These are phyloP conservation scores for Sphaeramia orbicularis DNA, from an alignment of 2,797 vertebrate genomes.

Conservation along the genomic window DNA sequence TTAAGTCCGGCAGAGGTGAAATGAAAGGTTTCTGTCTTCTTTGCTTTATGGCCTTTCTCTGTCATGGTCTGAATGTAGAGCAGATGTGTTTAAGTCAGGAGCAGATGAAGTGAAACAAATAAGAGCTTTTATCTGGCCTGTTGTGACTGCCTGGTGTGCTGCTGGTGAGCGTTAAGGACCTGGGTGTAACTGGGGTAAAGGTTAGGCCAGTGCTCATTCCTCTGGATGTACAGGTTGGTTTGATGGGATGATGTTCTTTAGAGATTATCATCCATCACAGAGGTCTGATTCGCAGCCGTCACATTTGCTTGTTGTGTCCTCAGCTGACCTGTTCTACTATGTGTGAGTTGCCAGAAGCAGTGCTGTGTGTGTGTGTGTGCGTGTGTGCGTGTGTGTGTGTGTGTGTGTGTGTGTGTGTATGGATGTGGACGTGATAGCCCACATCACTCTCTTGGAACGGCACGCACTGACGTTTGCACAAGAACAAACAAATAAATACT, in stretches of 20 bases:
- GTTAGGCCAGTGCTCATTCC: neutral
- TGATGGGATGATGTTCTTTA: conserved; percentile 7
- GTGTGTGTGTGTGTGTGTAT: neutral
- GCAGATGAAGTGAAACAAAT: conserved; percentile 22
- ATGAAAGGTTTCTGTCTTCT: neutral
- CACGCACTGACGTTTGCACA: conserved; percentile 50
- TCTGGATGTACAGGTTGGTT: neutral
- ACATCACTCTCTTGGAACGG: conserved; percentile 53
- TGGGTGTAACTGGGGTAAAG: conserved; percentile 7
- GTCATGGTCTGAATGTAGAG: conserved; percentile 13
- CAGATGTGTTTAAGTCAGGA: conserved; percentile 19
- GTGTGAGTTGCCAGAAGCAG: conserved; percentile 1
- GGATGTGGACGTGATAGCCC: conserved; percentile 28
- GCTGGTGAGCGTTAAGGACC: neutral
- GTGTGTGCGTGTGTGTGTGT: conserved; percentile 2
- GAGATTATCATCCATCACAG: neutral
- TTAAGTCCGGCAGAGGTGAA: neutral
- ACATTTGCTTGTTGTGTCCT: conserved; percentile 29
- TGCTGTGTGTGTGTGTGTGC: neutral
- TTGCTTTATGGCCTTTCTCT: neutral
- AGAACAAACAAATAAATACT: conserved; percentile 39
- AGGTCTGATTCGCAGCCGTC: conserved; percentile 17
- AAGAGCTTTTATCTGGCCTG: conserved; percentile 23
- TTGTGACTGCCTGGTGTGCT: conserved; percentile 1
- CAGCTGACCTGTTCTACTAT: conserved; percentile 11